Conservation (phyloP, 1,140 invertebrate genomes). For the Drosophila ananassae region DNA sequence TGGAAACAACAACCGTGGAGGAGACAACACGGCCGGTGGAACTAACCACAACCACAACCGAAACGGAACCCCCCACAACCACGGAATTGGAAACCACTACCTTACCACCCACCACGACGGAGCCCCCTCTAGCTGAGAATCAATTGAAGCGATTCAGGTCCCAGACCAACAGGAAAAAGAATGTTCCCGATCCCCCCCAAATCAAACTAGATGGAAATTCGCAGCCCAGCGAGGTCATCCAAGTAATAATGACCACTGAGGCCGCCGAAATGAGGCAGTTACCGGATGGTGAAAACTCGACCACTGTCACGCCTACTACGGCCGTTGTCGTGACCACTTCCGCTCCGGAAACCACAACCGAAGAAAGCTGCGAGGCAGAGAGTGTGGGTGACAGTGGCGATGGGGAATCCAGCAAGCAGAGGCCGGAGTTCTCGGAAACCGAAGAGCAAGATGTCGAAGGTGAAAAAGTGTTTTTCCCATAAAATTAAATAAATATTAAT, state of each 20-base stretch:
- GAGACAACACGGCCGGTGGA: neutral
- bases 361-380: slow-evolving; percentile 35
- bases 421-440: slow-evolving; percentile 6
- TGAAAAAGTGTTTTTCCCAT: slow-evolving; percentile 18
- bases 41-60: neutral
- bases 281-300: slow-evolving; percentile 22
- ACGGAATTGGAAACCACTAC: slow-evolving; percentile 5
- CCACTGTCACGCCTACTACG: slow-evolving; percentile 11
- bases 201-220: slow-evolving; percentile 57
- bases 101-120: neutral
- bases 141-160: slow-evolving; percentile 9
- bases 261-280: slow-evolving; percentile 13
- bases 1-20: slow-evolving; percentile 12
- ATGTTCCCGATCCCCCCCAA: slow-evolving; percentile 56
- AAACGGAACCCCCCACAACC: slow-evolving; percentile 2
- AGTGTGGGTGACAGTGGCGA: slow-evolving; percentile 6
- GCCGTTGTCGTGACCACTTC: slow-evolving; percentile 17
- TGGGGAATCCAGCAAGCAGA: slow-evolving; percentile 2
- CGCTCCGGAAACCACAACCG: slow-evolving; percentile 36
- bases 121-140: neutral
- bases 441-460: slow-evolving; percentile 16
- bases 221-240: slow-evolving; percentile 56
- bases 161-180: neutral
- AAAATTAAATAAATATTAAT: neutral
- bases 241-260: slow-evolving; percentile 44